Base-by-base conservation (phyloP, 2,797 vertebrate genomes). In the Crocodylus rhombifer region DNA sequence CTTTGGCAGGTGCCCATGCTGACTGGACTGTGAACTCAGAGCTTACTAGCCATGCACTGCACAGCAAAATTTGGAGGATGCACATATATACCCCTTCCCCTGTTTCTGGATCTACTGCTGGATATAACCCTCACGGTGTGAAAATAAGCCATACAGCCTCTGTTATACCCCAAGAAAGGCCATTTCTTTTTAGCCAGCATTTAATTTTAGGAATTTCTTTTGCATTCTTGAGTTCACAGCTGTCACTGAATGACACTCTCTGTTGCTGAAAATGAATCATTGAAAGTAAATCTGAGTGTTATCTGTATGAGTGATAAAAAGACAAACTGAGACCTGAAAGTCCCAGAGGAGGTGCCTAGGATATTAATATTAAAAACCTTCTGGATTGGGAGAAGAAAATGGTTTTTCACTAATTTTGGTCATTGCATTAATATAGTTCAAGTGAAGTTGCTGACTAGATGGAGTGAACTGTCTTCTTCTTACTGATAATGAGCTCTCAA, bases 401-500 rank as follows among this genome's bases (percentile, higher is more conserved):
- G 14, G 80, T 61, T 18, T 18, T 36, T n/a, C 80, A 13, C 51
- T 16, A 75, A 77, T 82, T 94, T 88, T 94, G 42, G 71, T 91
- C 76, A 23, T 84, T 5, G 4, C 12, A 80, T 77, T 90, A 89
- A 67, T 55, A 63, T 20, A 84, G 63, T 11, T 92, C n/a, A 78
- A 80, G 57, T 42, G 69, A 73, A 73, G 36, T 42, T 73, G 69
- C 36, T 73, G 88, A 91, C 26, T 28, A 83, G 63, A 17, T 30
- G 71, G 63, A 42, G 75, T 87, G 86, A 67, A 4, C 77, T 92
- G 16, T 88, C 51, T 84, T 16, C 65, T 81, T 14, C 8, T 74
- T 92, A 12, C 80, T 91, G 87, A 76, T 91, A 93, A 87, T 16
- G 58, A 94, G 63, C 23, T 51, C 69, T 73, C 69, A 51, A 51